A percentile compares a stretch with the other conserved stretches of the same genome.
phyloP scores from a whole-genome alignment of 37 sponge, comb jelly and placozoan species.

The Agelas oroides region DNA sequence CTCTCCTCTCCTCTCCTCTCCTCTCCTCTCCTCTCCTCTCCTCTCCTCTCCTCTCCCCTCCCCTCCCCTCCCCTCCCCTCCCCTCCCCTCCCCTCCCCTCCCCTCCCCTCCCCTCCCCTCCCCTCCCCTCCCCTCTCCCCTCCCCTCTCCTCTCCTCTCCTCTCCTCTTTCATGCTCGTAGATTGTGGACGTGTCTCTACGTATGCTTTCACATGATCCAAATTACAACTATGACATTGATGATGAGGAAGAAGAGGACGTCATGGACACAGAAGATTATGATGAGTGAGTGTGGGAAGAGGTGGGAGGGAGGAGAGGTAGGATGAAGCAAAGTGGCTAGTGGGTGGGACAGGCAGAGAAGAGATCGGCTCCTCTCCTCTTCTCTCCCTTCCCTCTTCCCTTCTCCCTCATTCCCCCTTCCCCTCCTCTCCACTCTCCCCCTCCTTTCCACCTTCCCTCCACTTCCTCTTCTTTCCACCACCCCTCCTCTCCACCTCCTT shows the following conservation, averaged over 20 bases:
- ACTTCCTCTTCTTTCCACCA: not conserved
- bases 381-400: not conserved
- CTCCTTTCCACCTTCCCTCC: not conserved
- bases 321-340: too few species aligned
- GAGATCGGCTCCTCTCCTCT: not conserved
- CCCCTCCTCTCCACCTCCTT: not conserved
- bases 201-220: constrained; percentile 92
- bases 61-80: constrained; percentile 11
- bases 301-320: too few species aligned
- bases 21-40: constrained; percentile 10
- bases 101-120: not conserved
- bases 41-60: too few species aligned
- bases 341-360: too few species aligned
- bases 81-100: too few species aligned
- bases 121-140: constrained; percentile 11
- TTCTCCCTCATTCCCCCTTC: too few species aligned
- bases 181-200: constrained; percentile 84
- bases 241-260: constrained; percentile 69
- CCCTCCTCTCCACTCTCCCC: not conserved
- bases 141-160: too few species aligned
- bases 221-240: constrained; percentile 96
- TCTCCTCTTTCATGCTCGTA: not conserved
- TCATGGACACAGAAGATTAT: constrained; percentile 66
- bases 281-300: constrained; percentile 39
- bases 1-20: constrained; percentile 13